phyloP scores from a whole-genome alignment of 1,140 invertebrate species.

The Megalonaias nervosa region DNA sequence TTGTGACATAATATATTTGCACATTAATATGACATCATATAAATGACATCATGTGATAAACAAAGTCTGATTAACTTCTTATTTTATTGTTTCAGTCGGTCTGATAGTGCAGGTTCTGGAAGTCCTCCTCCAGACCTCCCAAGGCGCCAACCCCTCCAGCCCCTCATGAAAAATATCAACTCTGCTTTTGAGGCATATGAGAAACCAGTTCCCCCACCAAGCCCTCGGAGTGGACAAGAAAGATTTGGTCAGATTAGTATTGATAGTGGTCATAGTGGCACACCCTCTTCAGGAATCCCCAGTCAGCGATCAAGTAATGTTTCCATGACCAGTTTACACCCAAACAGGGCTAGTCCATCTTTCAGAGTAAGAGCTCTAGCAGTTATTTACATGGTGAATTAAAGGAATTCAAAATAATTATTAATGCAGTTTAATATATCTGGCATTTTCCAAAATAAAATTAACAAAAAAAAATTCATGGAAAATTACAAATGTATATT shows the following conservation, averaged over 20 bases:
- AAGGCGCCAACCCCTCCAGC: conserved; percentile 44
- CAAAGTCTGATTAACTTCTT: not conserved
- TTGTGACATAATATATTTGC: no score
- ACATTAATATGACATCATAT: no score
- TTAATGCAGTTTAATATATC: no score
- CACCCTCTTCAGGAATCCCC: not conserved
- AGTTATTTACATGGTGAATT: no score
- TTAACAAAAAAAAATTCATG: no score
- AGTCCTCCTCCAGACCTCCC: conserved; percentile 39
- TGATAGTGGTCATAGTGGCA: conserved; percentile 5
- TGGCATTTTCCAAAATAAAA: no score
- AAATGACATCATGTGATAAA: not conserved
- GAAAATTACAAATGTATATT: no score
- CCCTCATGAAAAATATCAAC: conserved; percentile 45
- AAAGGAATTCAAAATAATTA: no score
- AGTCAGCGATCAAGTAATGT: not conserved
- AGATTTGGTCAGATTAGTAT: conserved; percentile 16
- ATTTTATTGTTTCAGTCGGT: conserved; percentile 32
- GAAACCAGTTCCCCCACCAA: conserved; percentile 45
- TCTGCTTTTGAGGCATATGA: conserved; percentile 56
- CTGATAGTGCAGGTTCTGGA: conserved; percentile 44
- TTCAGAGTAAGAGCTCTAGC: no score
- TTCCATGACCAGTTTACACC: no score
- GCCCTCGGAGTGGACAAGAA: conserved; percentile 19
- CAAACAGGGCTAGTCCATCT: no score